Evolutionary conservation across 2,113 vertebrate species (phyloP).

Genomic region (Festucalex cinctus): DNA sequence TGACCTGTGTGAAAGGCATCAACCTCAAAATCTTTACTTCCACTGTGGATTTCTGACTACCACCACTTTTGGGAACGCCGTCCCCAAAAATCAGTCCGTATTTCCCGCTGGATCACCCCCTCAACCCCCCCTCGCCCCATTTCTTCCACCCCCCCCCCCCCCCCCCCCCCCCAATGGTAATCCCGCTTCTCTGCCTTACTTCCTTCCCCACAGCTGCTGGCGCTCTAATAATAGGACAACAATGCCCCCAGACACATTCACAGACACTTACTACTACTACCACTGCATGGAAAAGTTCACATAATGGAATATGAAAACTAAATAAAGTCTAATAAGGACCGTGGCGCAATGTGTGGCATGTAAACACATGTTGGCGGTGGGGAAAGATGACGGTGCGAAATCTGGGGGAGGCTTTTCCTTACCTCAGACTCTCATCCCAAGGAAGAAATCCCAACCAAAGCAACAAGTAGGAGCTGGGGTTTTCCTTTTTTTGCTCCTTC

Average conservation of each 20-base stretch:
- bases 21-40: slow-evolving; percentile 9
- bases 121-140: neutral
- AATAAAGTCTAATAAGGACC: neutral
- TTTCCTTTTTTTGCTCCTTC: slow-evolving; percentile 38
- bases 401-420: slow-evolving; percentile 22
- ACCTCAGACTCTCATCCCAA: slow-evolving; percentile 62
- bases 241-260: slow-evolving; percentile 42
- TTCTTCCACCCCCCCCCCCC: neutral
- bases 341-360: neutral
- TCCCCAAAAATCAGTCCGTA: slow-evolving; percentile 43
- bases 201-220: slow-evolving; percentile 72
- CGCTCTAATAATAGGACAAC: slow-evolving; percentile 76
- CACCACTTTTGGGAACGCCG: slow-evolving; percentile 23
- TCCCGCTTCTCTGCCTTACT: slow-evolving; percentile 63
- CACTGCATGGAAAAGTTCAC: neutral
- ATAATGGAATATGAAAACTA: neutral
- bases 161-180: slow-evolving; percentile 30
- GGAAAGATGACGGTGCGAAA: neutral
- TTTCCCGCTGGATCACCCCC: slow-evolving; percentile 35
- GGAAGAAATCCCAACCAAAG: slow-evolving; percentile 56
- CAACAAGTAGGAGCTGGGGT: slow-evolving; percentile 74
- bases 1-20: neutral
- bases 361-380: neutral
- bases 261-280: slow-evolving; percentile 6
- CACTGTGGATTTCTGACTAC: slow-evolving; percentile 29